A percentile compares a stretch with the other conserved stretches of the same genome.
phyloP scores from a whole-genome alignment of 2,888 invertebrate genomes.

The Phalera bucephala region DNA sequence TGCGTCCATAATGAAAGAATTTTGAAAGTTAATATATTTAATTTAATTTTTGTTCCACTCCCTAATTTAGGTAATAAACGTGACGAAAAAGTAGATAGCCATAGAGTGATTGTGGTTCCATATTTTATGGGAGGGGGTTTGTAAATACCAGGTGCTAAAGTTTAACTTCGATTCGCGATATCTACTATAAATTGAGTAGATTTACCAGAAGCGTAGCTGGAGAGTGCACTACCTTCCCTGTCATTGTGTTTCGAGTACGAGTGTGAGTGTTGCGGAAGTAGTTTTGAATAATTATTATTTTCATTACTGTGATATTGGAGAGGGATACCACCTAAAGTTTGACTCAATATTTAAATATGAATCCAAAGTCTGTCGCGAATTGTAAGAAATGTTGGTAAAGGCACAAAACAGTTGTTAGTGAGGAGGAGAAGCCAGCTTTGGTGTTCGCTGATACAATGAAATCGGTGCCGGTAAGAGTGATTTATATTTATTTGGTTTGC shows the following conservation, averaged over 20 bases:
- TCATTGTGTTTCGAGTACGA: slow-evolving; percentile 48
- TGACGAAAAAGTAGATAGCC: slow-evolving; percentile 12
- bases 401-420: slow-evolving; percentile 64
- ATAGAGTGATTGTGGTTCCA: slow-evolving; percentile 23
- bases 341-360: slow-evolving; percentile 46
- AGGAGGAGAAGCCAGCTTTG: slow-evolving; percentile 79
- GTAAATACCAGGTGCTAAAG: slow-evolving; percentile 15
- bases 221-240: no score
- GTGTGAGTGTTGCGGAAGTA: slow-evolving; percentile 49
- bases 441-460: slow-evolving; percentile 66
- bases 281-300: slow-evolving; percentile 56
- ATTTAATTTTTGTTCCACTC: slow-evolving; percentile 10
- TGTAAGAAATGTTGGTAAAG: slow-evolving; percentile 62
- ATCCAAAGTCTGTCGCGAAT: slow-evolving; percentile 45
- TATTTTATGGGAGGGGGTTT: slow-evolving; percentile 18
- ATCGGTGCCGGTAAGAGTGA: slow-evolving; percentile 68
- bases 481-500: slow-evolving; percentile 60
- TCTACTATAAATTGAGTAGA: neutral
- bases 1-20: slow-evolving; percentile 14
- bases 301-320: slow-evolving; percentile 77
- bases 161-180: neutral
- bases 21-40: slow-evolving; percentile 7
- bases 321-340: slow-evolving; percentile 61
- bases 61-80: slow-evolving; percentile 17
- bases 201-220: no score